Evolutionary conservation across 1,140 invertebrate species (phyloP).

Genomic region (Hyles vespertilio): DNA sequence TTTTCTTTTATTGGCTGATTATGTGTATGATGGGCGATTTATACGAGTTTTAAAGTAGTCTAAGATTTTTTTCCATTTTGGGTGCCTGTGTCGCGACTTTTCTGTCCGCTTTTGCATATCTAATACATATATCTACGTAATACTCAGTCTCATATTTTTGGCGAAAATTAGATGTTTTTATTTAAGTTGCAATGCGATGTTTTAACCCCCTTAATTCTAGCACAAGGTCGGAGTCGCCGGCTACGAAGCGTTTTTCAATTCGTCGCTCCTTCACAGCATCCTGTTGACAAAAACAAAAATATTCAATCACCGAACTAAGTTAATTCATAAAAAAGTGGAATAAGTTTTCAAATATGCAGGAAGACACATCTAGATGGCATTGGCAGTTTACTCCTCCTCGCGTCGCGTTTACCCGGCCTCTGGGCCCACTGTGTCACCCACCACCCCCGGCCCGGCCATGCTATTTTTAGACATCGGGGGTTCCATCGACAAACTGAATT

Average conservation of each 20-base stretch:
- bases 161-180: conserved; percentile 45
- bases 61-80: conserved; percentile 52
- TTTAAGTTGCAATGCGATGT: conserved; percentile 73
- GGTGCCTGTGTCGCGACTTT: conserved; percentile 35
- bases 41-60: conserved; percentile 5
- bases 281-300: conserved; percentile 39
- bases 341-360: neutral
- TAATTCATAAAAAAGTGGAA: neutral
- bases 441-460: conserved; percentile 61
- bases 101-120: conserved; percentile 48
- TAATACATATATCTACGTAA: conserved; percentile 61
- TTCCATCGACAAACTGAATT: conserved; percentile 34
- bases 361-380: conserved; percentile 33
- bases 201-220: conserved; percentile 77
- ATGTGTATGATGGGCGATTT: conserved; percentile 1
- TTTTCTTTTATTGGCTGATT: neutral
- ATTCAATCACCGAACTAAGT: conserved; percentile 8
- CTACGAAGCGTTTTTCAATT: conserved; percentile 77
- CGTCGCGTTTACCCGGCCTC: conserved; percentile 61
- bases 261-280: conserved; percentile 44
- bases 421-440: conserved; percentile 56
- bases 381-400: conserved; percentile 37
- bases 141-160: conserved; percentile 73
- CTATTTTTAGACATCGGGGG: conserved; percentile 68
- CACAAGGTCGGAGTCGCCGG: conserved; percentile 76